Base-by-base conservation (phyloP, 2,797 vertebrate genomes). In the Taeniopygia guttata region DNA sequence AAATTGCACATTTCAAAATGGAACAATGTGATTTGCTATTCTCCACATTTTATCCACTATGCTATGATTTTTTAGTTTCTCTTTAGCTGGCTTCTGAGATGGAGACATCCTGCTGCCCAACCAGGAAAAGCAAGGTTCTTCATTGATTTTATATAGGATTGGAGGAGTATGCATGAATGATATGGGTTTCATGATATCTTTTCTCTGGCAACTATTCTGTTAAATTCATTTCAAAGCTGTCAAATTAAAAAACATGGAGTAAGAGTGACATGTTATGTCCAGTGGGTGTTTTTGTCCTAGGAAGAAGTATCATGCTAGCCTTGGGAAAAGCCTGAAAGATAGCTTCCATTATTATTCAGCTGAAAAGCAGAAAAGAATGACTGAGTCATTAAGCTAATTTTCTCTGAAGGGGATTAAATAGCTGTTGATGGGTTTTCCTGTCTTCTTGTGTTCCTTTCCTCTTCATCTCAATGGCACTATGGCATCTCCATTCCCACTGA, bases 281-380 rank as follows among this genome's bases (percentile, higher is more conserved):
- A 64, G 30, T 86, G 93, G 93, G 34, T 84, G 51, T 88, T 95
- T 84, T 67, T 94, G 87, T 96, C 94, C 89, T 93, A 81, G 67
- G 91, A 96, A 78, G 77, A 73, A 63, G 63, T 95, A 92, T 86
- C 67, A 74, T 76, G 42, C 55, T 81, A 76, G 59, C 91, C 69
- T 84, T 80, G 74, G 42, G 85, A 73, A 91, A 89, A 95, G 67
- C 58, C 87, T 86, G 15, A 74, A 88, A 90, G 60, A 73, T 60
- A 93, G 25, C 52, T 88, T 86, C 52, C 10, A 3, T 84, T 86
- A 56, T 83, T 93, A 86, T 88, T 82, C 67, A 86, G 4, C 80
- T 70, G 80, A 75, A 87, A 90, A 69, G 11, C 46, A 88, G 76
- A 72, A 93, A 78, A 45, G 48, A 88, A 45, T 60, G 62, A 34